These are phyloP conservation scores for Prochilodus magdalenae DNA, from an alignment of 2,113 vertebrate genomes.

Conservation along the genomic window DNA sequence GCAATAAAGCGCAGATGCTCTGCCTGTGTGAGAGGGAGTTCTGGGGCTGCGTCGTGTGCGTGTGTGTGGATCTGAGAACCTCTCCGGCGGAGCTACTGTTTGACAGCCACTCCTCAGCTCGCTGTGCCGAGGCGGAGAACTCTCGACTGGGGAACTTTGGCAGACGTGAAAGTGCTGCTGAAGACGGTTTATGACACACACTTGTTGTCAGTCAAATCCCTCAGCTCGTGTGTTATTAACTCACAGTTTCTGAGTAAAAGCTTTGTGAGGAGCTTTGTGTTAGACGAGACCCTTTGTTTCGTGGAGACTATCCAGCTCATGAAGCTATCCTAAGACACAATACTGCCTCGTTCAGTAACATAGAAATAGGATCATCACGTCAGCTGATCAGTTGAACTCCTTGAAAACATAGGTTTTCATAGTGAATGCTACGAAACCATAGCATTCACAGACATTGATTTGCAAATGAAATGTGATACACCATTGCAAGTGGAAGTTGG, in stretches of 20 bases:
- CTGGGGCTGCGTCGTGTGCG: not conserved
- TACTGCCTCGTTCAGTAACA: not conserved
- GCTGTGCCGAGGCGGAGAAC: conserved; percentile 4
- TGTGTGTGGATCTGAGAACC: conserved; percentile 9
- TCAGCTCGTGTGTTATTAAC: not conserved
- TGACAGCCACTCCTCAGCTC: conserved; percentile 1
- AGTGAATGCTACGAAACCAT: no score
- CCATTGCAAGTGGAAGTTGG: not conserved
- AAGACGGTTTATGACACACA: not conserved
- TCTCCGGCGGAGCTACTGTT: not conserved
- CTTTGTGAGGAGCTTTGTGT: not conserved
- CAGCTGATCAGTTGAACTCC: not conserved
- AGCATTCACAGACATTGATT: not conserved
- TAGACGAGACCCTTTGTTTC: not conserved
- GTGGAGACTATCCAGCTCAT: not conserved
- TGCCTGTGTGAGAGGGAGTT: conserved; percentile 5
- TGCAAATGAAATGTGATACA: conserved; percentile 1
- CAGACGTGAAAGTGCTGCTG: not conserved
- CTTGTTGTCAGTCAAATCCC: conserved; percentile 9
- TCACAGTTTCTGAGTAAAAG: not conserved
- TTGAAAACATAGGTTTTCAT: no score
- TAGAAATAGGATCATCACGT: not conserved
- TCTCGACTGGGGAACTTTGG: not conserved
- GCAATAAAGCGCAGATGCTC: conserved; percentile 3
- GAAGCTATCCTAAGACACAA: not conserved